These are phyloP conservation scores for Agrilus planipennis DNA, from an alignment of 1,140 invertebrate species.

Conservation along the genomic window DNA sequence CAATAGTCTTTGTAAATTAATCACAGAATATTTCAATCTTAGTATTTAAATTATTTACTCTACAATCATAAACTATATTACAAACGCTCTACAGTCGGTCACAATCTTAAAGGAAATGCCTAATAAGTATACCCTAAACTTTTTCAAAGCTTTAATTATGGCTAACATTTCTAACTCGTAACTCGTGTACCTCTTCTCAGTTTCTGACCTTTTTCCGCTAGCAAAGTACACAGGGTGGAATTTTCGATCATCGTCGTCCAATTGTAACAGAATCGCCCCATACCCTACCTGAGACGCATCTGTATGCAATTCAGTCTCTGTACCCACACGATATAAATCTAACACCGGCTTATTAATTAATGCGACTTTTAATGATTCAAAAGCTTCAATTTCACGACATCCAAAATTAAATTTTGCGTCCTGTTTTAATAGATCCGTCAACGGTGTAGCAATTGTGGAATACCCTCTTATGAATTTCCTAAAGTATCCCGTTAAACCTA, in stretches of 20 bases:
- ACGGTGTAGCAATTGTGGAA: slow-evolving; percentile 18
- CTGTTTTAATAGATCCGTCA: slow-evolving; percentile 23
- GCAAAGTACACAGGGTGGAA: slow-evolving; percentile 33
- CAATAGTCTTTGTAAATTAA: no score
- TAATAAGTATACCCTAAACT: slow-evolving; percentile 36
- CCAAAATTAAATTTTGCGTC: slow-evolving; percentile 17
- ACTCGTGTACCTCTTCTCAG: slow-evolving; percentile 33
- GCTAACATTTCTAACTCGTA: slow-evolving; percentile 37
- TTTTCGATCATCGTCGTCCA: slow-evolving; percentile 16
- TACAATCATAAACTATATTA: no score
- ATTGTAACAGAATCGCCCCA: slow-evolving; percentile 27
- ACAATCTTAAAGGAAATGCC: no score
- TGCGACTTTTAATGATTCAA: slow-evolving; percentile 4
- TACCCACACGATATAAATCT: slow-evolving; percentile 24
- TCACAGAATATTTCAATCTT: no score
- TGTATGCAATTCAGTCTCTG: slow-evolving; percentile 24
- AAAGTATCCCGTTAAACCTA: slow-evolving; percentile 18
- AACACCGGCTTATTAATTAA: slow-evolving; percentile 20
- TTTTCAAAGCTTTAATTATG: slow-evolving; percentile 35
- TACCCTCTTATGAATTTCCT: slow-evolving; percentile 26
- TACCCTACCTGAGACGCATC: slow-evolving; percentile 17
- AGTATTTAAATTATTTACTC: no score
- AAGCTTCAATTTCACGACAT: slow-evolving; percentile 5
- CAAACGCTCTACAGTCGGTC: no score
- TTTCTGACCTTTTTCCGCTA: slow-evolving; percentile 22